phyloP scores from a whole-genome alignment of 2,113 vertebrate species.

The Megaceryle maxima region DNA sequence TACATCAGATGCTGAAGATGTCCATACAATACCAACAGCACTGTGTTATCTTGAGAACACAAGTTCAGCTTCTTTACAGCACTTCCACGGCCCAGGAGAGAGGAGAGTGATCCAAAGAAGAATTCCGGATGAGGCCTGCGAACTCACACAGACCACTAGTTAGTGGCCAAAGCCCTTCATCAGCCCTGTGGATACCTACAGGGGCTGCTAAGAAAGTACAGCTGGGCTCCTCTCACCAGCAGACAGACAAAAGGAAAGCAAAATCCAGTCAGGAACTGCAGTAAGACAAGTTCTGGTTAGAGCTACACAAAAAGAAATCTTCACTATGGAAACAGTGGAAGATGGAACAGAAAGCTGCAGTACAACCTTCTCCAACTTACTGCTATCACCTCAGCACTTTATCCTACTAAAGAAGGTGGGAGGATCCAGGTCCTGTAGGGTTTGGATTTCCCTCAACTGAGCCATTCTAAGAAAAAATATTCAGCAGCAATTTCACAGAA shows the following conservation, averaged over 20 bases:
- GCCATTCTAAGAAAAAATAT: background rate
- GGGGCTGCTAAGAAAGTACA: background rate
- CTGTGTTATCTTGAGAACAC: background rate
- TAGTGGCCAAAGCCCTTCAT: background rate
- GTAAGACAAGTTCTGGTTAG: background rate
- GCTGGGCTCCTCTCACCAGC: background rate
- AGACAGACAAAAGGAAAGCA: background rate
- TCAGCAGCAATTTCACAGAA: background rate
- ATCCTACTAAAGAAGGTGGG: background rate
- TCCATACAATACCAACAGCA: background rate
- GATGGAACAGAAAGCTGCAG: background rate
- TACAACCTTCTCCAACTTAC: background rate
- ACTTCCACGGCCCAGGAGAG: background rate
- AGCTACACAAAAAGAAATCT: background rate
- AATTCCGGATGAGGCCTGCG: background rate
- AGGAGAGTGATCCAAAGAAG: background rate
- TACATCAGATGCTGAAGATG: background rate
- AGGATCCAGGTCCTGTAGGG: accelerated
- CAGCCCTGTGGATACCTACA: background rate
- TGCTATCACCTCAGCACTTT: background rate
- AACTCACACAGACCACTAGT: background rate
- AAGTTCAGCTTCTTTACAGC: background rate
- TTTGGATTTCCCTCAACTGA: background rate
- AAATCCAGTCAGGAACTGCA: background rate
- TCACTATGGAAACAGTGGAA: background rate